A percentile compares a stretch with the other conserved stretches of the same genome.
These are phyloP conservation scores for Carassius gibelio DNA, from an alignment of 2,113 vertebrate genomes.

Conservation along the genomic window DNA sequence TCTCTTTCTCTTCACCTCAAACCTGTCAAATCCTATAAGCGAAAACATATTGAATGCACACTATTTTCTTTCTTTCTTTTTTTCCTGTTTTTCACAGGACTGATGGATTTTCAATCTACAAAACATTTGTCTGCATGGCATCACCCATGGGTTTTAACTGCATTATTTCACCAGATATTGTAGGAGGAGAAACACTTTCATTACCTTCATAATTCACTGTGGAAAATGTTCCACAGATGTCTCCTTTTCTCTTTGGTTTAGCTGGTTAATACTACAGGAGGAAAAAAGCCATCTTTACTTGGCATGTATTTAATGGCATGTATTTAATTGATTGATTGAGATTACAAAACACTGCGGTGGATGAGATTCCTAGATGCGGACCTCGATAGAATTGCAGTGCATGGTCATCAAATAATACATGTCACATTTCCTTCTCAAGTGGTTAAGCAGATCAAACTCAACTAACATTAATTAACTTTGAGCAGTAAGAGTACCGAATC, in stretches of 20 bases:
- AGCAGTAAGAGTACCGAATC: not conserved
- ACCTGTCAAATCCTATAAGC: conserved; percentile 61
- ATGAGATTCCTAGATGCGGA: conserved; percentile 25
- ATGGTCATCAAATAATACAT: conserved; percentile 20
- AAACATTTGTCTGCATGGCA: conserved; percentile 56
- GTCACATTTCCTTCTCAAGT: not conserved
- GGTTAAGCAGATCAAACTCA: conserved; percentile 1
- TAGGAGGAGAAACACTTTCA: conserved; percentile 59
- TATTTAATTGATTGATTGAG: conserved; percentile 33
- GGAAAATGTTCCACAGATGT: conserved; percentile 55
- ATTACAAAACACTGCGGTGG: conserved; percentile 15
- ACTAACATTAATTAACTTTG: not conserved
- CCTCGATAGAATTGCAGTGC: conserved; percentile 28
- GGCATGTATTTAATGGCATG: conserved; percentile 19
- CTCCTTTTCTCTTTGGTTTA: conserved; percentile 59
- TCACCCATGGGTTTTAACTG: conserved; percentile 54
- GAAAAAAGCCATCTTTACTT: conserved; percentile 55
- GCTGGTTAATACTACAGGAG: conserved; percentile 51
- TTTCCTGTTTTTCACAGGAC: conserved; percentile 49
- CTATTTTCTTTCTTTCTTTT: conserved; percentile 34
- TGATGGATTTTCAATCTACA: conserved; percentile 67
- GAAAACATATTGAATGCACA: conserved; percentile 60
- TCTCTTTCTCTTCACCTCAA: conserved; percentile 2
- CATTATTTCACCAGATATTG: conserved; percentile 56
- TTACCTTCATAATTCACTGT: conserved; percentile 52